phyloP scores from a whole-genome alignment of 2,797 vertebrate species.

The Brotogeris chrysoptera region DNA sequence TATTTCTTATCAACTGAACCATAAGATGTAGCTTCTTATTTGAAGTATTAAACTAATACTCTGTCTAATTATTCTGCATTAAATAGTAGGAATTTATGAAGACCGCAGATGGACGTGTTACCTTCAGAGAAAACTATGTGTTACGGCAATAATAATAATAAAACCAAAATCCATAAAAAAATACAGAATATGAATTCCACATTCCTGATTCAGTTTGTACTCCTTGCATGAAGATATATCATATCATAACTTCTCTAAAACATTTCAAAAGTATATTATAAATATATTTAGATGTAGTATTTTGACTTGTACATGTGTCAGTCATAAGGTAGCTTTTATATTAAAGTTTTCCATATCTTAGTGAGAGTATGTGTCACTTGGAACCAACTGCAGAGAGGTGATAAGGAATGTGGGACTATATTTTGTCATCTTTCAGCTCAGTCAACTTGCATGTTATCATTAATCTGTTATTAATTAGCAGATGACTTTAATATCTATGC shows the following conservation, averaged over 20 bases:
- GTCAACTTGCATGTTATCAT: neutral
- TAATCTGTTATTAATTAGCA: constrained; percentile 43
- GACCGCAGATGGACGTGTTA: neutral
- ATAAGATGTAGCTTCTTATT: neutral
- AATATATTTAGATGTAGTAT: neutral
- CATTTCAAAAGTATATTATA: neutral
- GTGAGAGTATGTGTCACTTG: neutral
- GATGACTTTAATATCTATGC: constrained; percentile 34
- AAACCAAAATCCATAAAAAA: neutral
- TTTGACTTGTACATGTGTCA: neutral
- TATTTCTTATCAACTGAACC: neutral
- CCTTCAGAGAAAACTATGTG: neutral
- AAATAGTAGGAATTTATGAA: neutral
- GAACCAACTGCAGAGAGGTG: neutral
- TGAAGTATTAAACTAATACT: neutral
- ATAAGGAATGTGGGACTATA: neutral
- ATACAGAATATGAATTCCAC: neutral
- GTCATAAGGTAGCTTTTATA: neutral
- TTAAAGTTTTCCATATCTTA: neutral
- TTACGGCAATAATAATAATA: neutral
- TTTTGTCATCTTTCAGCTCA: neutral
- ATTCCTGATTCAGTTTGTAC: neutral
- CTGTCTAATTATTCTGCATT: neutral
- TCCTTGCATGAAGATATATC: neutral
- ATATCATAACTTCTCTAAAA: neutral